Conservation (phyloP, 1,140 invertebrate species). For the Drosophila kepulauana region DNA sequence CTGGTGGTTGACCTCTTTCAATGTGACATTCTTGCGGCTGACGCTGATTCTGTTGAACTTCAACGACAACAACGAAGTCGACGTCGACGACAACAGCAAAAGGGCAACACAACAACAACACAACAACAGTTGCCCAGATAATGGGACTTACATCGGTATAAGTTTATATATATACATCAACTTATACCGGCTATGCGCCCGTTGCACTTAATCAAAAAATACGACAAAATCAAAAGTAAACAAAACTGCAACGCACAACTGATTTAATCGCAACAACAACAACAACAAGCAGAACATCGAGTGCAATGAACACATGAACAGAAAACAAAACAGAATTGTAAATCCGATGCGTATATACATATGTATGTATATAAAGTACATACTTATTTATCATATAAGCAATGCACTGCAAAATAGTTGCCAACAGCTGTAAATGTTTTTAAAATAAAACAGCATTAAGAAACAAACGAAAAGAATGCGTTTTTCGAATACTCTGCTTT, state of each 20-base stretch:
- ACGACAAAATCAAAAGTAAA: constrained; percentile 82
- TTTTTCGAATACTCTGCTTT: constrained; percentile 1
- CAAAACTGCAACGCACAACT: constrained; percentile 74
- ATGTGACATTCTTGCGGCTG: constrained; percentile 75
- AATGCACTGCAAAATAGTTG: constrained; percentile 57
- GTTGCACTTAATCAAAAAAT: constrained; percentile 80
- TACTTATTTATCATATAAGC: constrained; percentile 7
- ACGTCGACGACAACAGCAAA: constrained; percentile 43
- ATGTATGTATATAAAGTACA: background rate
- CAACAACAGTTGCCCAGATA: constrained; percentile 66
- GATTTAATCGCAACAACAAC: constrained; percentile 58
- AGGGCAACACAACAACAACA: background rate
- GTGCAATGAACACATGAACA: constrained; percentile 78
- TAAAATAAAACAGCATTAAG: constrained; percentile 25
- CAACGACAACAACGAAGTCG: constrained; percentile 23
- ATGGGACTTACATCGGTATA: constrained; percentile 49
- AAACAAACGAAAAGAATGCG: constrained; percentile 1
- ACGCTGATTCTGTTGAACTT: constrained; percentile 61
- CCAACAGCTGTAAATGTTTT: constrained; percentile 34
- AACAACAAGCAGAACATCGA: constrained; percentile 42
- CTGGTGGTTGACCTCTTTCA: constrained; percentile 83
- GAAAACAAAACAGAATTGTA: constrained; percentile 68
- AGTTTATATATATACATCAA: background rate
- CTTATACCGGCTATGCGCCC: constrained; percentile 54
- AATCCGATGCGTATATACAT: constrained; percentile 55